Conservation (phyloP, 2,888 invertebrate genomes). For the Meta bourneti region DNA sequence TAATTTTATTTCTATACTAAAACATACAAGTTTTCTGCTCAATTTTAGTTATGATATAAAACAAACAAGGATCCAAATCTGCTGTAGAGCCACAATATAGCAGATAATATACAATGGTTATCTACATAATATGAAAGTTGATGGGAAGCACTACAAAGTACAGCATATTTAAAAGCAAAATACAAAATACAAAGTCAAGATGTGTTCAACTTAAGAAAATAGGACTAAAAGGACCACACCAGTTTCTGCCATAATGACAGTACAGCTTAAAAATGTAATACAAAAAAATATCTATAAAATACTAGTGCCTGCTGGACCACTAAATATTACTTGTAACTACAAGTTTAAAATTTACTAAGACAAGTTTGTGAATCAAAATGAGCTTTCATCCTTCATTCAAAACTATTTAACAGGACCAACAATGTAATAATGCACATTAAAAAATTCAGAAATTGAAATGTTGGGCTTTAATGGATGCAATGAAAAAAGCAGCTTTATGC, state of each 20-base stretch:
- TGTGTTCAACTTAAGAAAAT: background rate
- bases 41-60: conserved; percentile 14
- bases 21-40: conserved; percentile 56
- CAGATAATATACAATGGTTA: conserved; percentile 57
- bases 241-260: conserved; percentile 71
- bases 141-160: conserved; percentile 41
- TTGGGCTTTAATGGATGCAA: no score
- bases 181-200: conserved; percentile 15
- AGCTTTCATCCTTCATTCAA: background rate
- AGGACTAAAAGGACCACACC: conserved; percentile 71
- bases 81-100: conserved; percentile 14
- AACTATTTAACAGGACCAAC: background rate
- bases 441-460: no score
- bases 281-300: conserved; percentile 27
- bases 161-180: conserved; percentile 6
- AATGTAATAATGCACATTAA: background rate
- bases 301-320: conserved; percentile 47
- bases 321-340: background rate
- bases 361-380: background rate
- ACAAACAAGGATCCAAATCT: conserved; percentile 12
- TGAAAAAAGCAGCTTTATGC: no score
- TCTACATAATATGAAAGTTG: conserved; percentile 54
- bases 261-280: conserved; percentile 31
- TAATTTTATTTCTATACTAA: conserved; percentile 68
- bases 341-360: background rate